Conservation (phyloP, 2,797 vertebrate genomes). For the Sebastes trivittatus region DNA sequence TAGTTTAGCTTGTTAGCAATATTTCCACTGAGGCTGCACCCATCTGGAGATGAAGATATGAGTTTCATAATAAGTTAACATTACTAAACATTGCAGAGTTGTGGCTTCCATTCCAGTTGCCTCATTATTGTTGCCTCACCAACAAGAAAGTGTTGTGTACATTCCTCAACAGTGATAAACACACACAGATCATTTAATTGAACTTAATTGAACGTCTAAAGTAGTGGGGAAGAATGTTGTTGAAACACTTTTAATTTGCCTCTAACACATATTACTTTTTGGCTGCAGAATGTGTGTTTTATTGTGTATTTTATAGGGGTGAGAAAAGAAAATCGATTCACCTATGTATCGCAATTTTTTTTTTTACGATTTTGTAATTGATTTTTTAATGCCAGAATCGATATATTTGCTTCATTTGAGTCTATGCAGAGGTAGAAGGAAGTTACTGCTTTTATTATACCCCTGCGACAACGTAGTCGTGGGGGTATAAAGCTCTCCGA, state of each 20-base stretch:
- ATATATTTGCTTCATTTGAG: no score
- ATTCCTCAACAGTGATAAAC: slow-evolving; percentile 27
- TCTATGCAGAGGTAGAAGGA: no score
- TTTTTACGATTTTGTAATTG: no score
- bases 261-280: not conserved
- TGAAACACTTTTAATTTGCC: not conserved
- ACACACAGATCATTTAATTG: slow-evolving; percentile 4
- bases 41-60: slow-evolving; percentile 76
- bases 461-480: no score
- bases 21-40: slow-evolving; percentile 69
- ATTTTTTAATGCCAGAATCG: no score
- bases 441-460: no score
- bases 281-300: not conserved
- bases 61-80: slow-evolving; percentile 67
- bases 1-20: slow-evolving; percentile 76
- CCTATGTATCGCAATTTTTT: no score
- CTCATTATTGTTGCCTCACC: slow-evolving; percentile 65
- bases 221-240: not conserved
- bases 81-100: slow-evolving; percentile 63
- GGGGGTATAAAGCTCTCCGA: no score
- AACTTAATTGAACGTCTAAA: not conserved
- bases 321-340: no score
- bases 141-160: slow-evolving; percentile 20
- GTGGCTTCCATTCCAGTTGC: slow-evolving; percentile 49
- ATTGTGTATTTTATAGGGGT: not conserved